Evolutionary conservation across 2,113 vertebrate genomes (phyloP).

Genomic region (Baryphthengus martii): DNA sequence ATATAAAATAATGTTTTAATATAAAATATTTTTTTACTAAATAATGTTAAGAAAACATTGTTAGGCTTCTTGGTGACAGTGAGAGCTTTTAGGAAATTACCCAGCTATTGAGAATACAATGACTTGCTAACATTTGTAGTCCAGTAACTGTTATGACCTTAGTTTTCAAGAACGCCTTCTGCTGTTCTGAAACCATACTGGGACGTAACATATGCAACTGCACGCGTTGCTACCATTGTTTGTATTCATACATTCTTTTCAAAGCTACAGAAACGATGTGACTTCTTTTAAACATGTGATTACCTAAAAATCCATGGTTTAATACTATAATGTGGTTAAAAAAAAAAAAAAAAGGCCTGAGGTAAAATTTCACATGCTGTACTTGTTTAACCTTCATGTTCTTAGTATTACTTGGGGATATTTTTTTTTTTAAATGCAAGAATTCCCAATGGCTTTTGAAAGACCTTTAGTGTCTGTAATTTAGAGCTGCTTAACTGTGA

Average conservation of each 20-base stretch:
- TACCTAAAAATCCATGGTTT: neutral
- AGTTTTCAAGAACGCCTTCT: neutral
- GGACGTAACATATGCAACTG: conserved; percentile 8
- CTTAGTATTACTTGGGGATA: neutral
- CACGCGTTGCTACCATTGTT: neutral
- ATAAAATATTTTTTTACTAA: neutral
- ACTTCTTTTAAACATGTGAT: neutral
- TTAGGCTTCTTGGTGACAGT: neutral
- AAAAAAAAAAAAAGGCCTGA: neutral
- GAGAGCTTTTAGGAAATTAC: neutral
- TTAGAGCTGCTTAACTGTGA: neutral
- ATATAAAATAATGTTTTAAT: neutral
- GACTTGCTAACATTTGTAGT: neutral
- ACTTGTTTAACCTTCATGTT: conserved; percentile 1
- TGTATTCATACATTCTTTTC: neutral
- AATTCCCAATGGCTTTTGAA: neutral
- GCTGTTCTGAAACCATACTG: neutral
- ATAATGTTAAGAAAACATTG: neutral
- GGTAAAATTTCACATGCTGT: neutral
- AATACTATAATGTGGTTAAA: neutral
- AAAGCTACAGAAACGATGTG: neutral
- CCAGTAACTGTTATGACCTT: neutral
- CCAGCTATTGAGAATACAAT: conserved; percentile 4
- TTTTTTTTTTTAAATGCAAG: neutral
- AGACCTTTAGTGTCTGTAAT: neutral